These are phyloP conservation scores for Scytalopus superciliaris DNA, from an alignment of 2,113 vertebrate species.

Conservation along the genomic window DNA sequence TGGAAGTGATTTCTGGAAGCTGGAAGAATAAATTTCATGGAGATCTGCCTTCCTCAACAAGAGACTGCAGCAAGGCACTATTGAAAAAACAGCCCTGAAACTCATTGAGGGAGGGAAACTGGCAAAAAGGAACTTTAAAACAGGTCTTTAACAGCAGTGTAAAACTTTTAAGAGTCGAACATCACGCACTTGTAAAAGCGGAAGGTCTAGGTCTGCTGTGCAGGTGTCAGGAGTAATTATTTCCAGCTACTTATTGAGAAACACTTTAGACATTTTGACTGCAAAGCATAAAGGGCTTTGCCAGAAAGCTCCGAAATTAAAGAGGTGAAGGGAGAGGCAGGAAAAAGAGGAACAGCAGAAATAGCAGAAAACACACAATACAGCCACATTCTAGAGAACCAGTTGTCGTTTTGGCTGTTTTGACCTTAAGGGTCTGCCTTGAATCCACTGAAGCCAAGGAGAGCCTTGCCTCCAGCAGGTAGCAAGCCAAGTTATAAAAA, in stretches of 20 bases:
- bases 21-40: constrained; percentile 20
- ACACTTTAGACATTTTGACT: constrained; percentile 15
- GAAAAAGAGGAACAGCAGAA: background rate
- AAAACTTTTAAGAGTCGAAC: constrained; percentile 54
- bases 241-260: constrained; percentile 60
- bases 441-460: background rate
- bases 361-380: background rate
- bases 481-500: background rate
- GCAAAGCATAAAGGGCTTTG: background rate
- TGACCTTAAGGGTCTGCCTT: background rate
- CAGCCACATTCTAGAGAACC: background rate
- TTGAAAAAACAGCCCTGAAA: constrained; percentile 41
- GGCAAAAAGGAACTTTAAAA: constrained; percentile 54
- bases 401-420: background rate
- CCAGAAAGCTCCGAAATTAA: background rate
- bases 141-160: constrained; percentile 15
- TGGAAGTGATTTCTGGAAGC: constrained; percentile 48
- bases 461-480: background rate
- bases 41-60: constrained; percentile 36
- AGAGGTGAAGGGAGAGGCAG: background rate
- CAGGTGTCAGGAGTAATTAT: constrained; percentile 67
- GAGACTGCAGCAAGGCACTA: background rate
- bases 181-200: constrained; percentile 55
- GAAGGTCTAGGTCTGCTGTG: constrained; percentile 30
- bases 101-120: constrained; percentile 24